Evolutionary conservation across 2,113 vertebrate species (phyloP).

Genomic region (Himantopus leucocephalus): DNA sequence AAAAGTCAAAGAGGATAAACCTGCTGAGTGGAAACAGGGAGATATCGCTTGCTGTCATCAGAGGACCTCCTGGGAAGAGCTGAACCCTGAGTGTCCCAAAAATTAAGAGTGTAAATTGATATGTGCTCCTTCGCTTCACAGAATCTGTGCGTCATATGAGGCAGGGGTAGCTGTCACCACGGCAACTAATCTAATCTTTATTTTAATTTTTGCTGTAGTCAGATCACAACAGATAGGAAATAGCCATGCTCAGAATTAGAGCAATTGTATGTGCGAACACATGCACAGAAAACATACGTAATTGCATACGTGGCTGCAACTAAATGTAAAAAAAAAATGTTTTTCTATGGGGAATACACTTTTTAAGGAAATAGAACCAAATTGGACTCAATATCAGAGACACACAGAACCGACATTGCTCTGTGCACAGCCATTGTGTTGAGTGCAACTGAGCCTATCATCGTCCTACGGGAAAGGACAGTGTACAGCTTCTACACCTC

Average conservation of each 20-base stretch:
- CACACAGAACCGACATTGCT: not conserved
- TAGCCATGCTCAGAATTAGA: not conserved
- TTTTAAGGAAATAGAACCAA: not conserved
- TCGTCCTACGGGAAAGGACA: not conserved
- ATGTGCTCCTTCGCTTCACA: conserved; percentile 39
- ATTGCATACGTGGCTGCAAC: not conserved
- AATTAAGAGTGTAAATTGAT: conserved; percentile 56
- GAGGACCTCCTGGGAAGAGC: conserved; percentile 43
- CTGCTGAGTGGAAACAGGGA: not conserved
- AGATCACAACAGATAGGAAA: conserved; percentile 35
- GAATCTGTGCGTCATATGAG: conserved; percentile 48
- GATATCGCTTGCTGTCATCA: conserved; percentile 35
- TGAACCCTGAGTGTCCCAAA: conserved; percentile 42
- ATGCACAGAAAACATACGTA: not conserved
- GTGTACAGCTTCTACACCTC: not conserved
- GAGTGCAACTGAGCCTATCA: not conserved
- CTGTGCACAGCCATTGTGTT: fast-evolving
- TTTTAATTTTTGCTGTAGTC: conserved; percentile 61
- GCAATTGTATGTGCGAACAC: not conserved
- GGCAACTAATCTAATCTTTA: conserved; percentile 61
- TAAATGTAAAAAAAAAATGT: not conserved
- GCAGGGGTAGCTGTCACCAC: conserved; percentile 39
- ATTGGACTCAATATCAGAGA: not conserved
- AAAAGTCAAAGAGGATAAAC: not conserved
- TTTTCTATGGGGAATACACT: not conserved